These are phyloP conservation scores for Halesus radiatus DNA, from an alignment of 1,140 invertebrate genomes.

Conservation along the genomic window DNA sequence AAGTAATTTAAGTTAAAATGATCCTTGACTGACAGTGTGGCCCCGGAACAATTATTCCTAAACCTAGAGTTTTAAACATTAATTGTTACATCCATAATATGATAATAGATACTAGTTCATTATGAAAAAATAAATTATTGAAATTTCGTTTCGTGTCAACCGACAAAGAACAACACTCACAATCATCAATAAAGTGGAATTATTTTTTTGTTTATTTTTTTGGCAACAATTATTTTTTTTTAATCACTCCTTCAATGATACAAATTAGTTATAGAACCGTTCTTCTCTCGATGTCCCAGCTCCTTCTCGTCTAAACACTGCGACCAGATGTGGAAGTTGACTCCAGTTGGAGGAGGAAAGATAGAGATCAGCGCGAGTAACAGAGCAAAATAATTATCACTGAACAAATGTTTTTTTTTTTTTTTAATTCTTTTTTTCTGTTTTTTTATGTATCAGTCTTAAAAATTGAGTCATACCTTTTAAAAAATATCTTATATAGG, in stretches of 20 bases:
- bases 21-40: conserved; percentile 47
- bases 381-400: conserved; percentile 57
- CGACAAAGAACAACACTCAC: conserved; percentile 56
- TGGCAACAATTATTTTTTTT: conserved; percentile 55
- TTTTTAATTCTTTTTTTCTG: conserved; percentile 48
- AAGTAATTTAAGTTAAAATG: conserved; percentile 52
- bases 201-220: conserved; percentile 54
- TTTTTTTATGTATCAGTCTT: conserved; percentile 58
- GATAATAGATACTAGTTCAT: conserved; percentile 52
- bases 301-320: neutral
- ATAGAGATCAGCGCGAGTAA: conserved; percentile 52
- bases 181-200: conserved; percentile 52
- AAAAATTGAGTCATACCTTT: conserved; percentile 57
- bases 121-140: conserved; percentile 59
- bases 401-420: conserved; percentile 50
- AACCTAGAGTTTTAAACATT: conserved; percentile 49
- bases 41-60: conserved; percentile 55
- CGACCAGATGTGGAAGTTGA: neutral
- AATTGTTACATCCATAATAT: conserved; percentile 43
- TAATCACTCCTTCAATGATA: conserved; percentile 48
- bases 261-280: conserved; percentile 32
- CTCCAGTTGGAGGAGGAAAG: conserved; percentile 31
- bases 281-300: conserved; percentile 12
- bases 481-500: conserved; percentile 57
- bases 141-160: conserved; percentile 53